Percentiles rank a stretch among this genome's conserved stretches.
Evolutionary conservation across 2,888 invertebrate genomes (phyloP).

Genomic region (Lasioglossum morio): DNA sequence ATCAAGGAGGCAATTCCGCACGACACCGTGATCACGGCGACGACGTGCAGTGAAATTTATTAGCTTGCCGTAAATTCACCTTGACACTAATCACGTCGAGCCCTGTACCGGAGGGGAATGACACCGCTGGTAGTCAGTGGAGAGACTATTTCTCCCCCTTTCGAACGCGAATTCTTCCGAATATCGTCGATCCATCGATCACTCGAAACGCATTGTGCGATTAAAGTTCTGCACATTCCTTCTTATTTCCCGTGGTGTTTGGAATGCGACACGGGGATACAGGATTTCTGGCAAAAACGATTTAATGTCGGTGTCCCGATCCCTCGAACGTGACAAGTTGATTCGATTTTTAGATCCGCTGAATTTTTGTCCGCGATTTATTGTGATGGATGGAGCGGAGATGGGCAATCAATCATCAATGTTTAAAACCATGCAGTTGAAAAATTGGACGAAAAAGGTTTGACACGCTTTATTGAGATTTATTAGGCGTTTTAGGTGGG

Average conservation of each 20-base stretch:
- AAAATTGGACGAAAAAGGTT: not conserved
- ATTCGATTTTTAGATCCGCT: not conserved
- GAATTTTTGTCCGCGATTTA: not conserved
- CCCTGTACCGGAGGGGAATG: not conserved
- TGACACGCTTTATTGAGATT: not conserved
- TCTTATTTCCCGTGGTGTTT: not conserved
- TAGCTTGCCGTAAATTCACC: slow-evolving; percentile 40
- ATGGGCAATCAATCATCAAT: not conserved
- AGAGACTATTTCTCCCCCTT: not conserved
- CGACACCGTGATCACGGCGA: slow-evolving; percentile 25
- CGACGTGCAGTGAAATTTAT: slow-evolving; percentile 41
- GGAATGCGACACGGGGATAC: not conserved
- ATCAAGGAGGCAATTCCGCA: slow-evolving; percentile 16
- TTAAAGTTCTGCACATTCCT: not conserved
- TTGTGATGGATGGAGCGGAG: not conserved
- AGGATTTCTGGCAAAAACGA: not conserved
- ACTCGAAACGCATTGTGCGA: not conserved
- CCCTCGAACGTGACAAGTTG: not conserved
- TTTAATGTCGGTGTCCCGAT: not conserved
- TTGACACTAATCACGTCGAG: slow-evolving; percentile 37
- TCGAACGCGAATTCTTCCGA: not conserved
- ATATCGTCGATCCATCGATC: slow-evolving; percentile 2
- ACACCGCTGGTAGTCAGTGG: slow-evolving; percentile 2
- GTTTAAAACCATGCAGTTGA: not conserved
- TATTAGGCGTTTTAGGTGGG: not conserved